phyloP scores from a whole-genome alignment of 1,140 invertebrate species.

The Venturia canescens region DNA sequence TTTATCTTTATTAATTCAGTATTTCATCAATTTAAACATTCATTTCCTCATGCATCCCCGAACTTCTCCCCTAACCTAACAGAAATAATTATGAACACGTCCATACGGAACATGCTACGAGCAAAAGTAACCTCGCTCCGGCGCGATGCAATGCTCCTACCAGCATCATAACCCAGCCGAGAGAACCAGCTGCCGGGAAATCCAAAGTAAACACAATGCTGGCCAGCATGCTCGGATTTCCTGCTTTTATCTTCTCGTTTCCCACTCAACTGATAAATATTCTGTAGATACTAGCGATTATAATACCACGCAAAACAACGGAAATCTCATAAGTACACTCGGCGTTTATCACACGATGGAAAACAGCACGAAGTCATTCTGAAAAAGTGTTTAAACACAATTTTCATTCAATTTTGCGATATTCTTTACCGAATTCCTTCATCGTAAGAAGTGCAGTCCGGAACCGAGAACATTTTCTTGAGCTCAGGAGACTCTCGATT shows the following conservation, averaged over 20 bases:
- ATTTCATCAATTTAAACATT: neutral
- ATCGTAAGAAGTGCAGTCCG: too few species aligned
- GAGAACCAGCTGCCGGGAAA: neutral
- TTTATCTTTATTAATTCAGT: neutral
- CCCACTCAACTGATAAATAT: neutral
- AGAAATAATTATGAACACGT: constrained; percentile 24
- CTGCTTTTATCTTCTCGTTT: neutral
- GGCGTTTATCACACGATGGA: too few species aligned
- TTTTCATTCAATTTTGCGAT: too few species aligned
- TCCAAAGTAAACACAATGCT: neutral
- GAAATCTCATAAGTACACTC: too few species aligned
- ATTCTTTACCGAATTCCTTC: too few species aligned
- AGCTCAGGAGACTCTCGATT: too few species aligned
- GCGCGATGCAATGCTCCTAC: constrained; percentile 44
- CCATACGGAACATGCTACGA: constrained; percentile 12
- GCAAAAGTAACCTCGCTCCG: constrained; percentile 36
- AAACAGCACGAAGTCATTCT: too few species aligned
- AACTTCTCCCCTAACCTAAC: neutral
- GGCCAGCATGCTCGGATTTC: neutral
- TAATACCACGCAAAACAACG: too few species aligned
- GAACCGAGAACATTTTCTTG: too few species aligned
- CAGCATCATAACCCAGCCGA: constrained; percentile 23
- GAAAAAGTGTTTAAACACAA: too few species aligned
- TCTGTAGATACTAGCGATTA: neutral
- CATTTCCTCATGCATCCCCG: neutral